Evolutionary conservation across 2,888 invertebrate species (phyloP).

Genomic region (Papilio gigon): DNA sequence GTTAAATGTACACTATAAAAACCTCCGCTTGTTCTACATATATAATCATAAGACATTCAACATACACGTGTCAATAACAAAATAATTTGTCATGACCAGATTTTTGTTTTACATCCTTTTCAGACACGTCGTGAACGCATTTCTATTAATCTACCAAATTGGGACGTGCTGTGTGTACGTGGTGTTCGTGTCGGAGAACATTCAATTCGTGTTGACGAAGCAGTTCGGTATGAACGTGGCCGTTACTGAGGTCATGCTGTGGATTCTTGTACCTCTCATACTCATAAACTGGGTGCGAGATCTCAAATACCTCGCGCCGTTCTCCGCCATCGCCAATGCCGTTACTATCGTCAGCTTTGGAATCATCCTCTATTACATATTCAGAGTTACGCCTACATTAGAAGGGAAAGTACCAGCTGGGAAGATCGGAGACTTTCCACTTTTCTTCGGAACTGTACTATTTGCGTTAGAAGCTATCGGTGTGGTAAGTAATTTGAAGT

Average conservation of each 20-base stretch:
- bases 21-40: no score
- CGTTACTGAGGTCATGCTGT: constrained; percentile 86
- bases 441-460: constrained; percentile 97
- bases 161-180: constrained; percentile 98
- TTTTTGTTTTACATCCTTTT: constrained; percentile 46
- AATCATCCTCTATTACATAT: constrained; percentile 93
- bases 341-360: constrained; percentile 92
- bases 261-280: constrained; percentile 88
- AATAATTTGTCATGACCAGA: no score
- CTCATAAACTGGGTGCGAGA: constrained; percentile 92
- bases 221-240: constrained; percentile 78
- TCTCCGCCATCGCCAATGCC: constrained; percentile 93
- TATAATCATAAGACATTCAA: no score
- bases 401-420: constrained; percentile 85
- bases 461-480: constrained; percentile 98
- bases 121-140: constrained; percentile 88
- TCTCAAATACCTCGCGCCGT: constrained; percentile 93
- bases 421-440: constrained; percentile 87
- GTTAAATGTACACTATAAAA: no score
- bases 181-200: constrained; percentile 94
- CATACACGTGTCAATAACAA: no score
- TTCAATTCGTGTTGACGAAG: constrained; percentile 85
- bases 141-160: constrained; percentile 93
- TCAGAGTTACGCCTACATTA: constrained; percentile 86
- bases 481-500: constrained; percentile 84